A percentile compares a stretch with the other conserved stretches of the same genome.
Evolutionary conservation across 1,140 invertebrate genomes (phyloP).

Genomic region (Heterodera carotae): DNA sequence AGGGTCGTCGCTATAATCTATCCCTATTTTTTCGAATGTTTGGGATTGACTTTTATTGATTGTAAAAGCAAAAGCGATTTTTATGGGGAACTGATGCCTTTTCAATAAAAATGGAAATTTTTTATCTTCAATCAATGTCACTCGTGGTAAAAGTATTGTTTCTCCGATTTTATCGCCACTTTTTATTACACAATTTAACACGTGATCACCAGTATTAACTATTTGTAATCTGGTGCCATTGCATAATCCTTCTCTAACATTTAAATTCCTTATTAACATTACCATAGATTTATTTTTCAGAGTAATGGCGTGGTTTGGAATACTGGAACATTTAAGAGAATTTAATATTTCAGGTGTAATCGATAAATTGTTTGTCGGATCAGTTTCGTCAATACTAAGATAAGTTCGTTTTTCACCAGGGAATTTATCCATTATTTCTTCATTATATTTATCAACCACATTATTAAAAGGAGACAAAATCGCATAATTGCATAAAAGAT

Average conservation of each 20-base stretch:
- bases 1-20: conserved; percentile 65
- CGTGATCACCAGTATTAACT: conserved; percentile 30
- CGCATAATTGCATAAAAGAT: conserved; percentile 28
- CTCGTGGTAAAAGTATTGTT: conserved; percentile 34
- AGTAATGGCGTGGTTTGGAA: conserved; percentile 33
- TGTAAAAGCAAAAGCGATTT: conserved; percentile 71
- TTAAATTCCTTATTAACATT: conserved; percentile 40
- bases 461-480: conserved; percentile 45
- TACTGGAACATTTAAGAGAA: conserved; percentile 21
- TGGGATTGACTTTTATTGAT: conserved; percentile 72
- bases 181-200: conserved; percentile 37
- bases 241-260: no score
- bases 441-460: conserved; percentile 35
- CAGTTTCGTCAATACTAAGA: conserved; percentile 31
- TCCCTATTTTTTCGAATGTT: conserved; percentile 61
- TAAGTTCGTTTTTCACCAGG: conserved; percentile 34
- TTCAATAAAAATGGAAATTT: conserved; percentile 28
- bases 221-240: conserved; percentile 41
- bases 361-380: background rate
- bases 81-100: conserved; percentile 70
- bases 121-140: conserved; percentile 35
- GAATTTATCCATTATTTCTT: conserved; percentile 37
- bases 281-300: conserved; percentile 39
- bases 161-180: no score
- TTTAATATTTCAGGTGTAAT: conserved; percentile 47